phyloP scores from a whole-genome alignment of 2,888 invertebrate genomes.

The Drosophila siamana region DNA sequence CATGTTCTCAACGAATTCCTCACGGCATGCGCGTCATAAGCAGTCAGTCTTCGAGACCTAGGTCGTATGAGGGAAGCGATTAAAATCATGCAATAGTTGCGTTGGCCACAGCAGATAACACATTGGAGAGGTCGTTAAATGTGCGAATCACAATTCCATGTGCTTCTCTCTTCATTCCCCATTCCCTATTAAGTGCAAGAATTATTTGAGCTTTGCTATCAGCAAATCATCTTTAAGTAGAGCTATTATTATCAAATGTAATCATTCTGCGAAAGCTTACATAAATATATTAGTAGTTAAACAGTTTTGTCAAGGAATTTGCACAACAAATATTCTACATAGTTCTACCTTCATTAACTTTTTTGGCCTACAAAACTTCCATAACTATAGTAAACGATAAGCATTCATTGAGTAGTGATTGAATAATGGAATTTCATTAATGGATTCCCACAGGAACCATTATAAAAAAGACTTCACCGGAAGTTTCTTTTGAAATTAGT shows the following conservation, averaged over 20 bases:
- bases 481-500: too few relatives aligned
- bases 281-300: not conserved
- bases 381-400: not conserved
- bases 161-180: not conserved
- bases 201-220: not conserved
- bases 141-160: slow-evolving; percentile 10
- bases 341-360: not conserved
- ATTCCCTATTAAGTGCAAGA: slow-evolving; percentile 1
- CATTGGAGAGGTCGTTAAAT: slow-evolving; percentile 43
- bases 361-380: not conserved
- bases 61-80: slow-evolving; percentile 36
- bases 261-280: not conserved
- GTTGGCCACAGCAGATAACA: slow-evolving; percentile 32
- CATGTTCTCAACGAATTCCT: slow-evolving; percentile 16
- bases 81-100: slow-evolving; percentile 30
- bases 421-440: not conserved
- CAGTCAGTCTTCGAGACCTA: slow-evolving; percentile 24
- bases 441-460: not conserved
- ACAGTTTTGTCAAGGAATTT: not conserved
- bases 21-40: slow-evolving; percentile 31
- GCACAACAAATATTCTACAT: not conserved
- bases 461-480: too few relatives aligned
- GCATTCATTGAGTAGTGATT: not conserved
- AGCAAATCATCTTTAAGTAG: not conserved
- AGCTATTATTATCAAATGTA: not conserved